phyloP scores from a whole-genome alignment of 2,888 invertebrate species.

The Nomada goodeniana region DNA sequence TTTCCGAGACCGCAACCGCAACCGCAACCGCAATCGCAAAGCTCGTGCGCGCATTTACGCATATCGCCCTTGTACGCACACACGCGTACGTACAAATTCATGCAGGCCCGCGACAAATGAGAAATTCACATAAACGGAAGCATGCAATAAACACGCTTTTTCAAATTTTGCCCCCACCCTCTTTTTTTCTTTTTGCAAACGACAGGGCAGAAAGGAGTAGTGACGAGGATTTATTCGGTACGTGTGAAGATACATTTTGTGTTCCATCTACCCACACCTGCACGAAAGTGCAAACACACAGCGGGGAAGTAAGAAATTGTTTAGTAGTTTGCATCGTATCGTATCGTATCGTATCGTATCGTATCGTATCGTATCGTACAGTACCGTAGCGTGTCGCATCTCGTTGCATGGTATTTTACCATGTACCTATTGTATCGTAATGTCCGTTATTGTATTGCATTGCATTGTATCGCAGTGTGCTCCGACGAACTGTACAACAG shows the following conservation, averaged over 20 bases:
- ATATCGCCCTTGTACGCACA: background rate
- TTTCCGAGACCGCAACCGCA: background rate
- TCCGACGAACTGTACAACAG: conserved; percentile 17
- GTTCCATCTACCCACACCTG: conserved; percentile 81
- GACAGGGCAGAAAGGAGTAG: conserved; percentile 21
- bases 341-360: background rate
- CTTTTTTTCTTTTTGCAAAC: background rate
- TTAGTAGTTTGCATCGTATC: conserved; percentile 1
- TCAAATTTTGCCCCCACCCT: conserved; percentile 18
- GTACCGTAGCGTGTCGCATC: background rate
- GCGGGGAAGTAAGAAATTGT: conserved; percentile 27
- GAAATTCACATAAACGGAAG: conserved; percentile 26
- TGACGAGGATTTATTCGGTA: conserved; percentile 27
- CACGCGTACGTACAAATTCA: conserved; percentile 10
- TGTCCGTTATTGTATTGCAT: conserved; percentile 4
- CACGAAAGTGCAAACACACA: conserved; percentile 52
- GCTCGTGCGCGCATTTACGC: background rate
- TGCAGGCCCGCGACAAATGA: conserved; percentile 37
- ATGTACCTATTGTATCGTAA: conserved; percentile 10
- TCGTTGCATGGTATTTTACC: background rate
- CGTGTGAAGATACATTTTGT: conserved; percentile 26
- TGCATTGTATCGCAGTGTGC: conserved; percentile 18
- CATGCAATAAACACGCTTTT: conserved; percentile 57
- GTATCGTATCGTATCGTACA: background rate
- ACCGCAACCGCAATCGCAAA: background rate